Percentiles rank a stretch among this genome's conserved stretches.
phyloP scores from a whole-genome alignment of 2,113 vertebrate genomes.

The Rhea americana region DNA sequence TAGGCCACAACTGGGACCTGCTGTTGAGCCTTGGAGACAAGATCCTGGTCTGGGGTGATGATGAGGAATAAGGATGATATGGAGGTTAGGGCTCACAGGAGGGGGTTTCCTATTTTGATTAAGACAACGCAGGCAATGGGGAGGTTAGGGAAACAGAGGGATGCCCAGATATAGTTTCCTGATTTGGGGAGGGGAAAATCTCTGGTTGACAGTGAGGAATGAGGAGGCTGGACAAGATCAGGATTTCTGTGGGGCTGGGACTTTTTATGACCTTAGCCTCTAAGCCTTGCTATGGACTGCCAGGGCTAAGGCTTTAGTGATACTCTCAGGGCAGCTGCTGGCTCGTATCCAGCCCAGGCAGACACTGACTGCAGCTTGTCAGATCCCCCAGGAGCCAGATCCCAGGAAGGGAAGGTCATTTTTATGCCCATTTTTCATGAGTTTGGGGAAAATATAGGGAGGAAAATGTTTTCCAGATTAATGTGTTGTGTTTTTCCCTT shows the following conservation, averaged over 20 bases:
- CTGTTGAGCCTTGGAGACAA: background rate
- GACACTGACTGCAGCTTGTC: background rate
- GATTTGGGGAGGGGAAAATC: background rate
- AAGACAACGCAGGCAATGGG: background rate
- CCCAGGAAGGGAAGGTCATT: background rate
- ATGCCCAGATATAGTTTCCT: background rate
- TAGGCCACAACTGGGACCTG: background rate
- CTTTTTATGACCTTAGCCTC: no score
- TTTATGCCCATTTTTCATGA: background rate
- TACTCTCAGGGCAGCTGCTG: no score
- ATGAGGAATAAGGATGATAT: background rate
- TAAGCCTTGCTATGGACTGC: no score
- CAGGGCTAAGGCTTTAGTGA: no score
- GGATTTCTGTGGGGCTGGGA: no score
- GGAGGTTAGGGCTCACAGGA: background rate
- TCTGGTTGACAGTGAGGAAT: background rate
- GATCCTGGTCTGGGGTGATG: background rate
- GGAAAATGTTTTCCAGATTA: background rate
- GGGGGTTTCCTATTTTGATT: background rate
- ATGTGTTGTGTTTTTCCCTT: background rate
- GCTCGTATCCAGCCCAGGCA: no score
- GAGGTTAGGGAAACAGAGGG: background rate
- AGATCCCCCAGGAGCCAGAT: background rate
- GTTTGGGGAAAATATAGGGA: background rate
- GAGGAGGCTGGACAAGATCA: background rate